phyloP scores from a whole-genome alignment of 2,797 vertebrate species.

The Sebastes vulpes region DNA sequence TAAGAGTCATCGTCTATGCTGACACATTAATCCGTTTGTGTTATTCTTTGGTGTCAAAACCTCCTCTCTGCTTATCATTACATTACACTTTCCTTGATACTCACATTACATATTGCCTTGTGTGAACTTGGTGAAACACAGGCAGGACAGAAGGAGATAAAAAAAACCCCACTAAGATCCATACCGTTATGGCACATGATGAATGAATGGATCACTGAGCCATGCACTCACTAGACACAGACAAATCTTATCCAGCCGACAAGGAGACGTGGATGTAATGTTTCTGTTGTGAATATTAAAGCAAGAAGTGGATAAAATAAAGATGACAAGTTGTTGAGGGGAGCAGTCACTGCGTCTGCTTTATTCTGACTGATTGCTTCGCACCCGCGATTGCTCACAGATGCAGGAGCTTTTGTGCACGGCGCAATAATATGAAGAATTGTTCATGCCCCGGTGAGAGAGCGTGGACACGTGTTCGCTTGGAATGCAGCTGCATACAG shows the following conservation, averaged over 20 bases:
- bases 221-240: constrained; percentile 12
- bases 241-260: constrained; percentile 35
- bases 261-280: constrained; percentile 20
- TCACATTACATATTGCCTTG: not conserved
- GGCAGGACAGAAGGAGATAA: not conserved
- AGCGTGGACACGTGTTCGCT: constrained; percentile 16
- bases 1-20: not conserved
- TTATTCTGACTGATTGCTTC: constrained; percentile 60
- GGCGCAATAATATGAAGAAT: constrained; percentile 46
- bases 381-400: constrained; percentile 30
- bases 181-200: not conserved
- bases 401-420: constrained; percentile 35
- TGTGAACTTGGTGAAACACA: constrained; percentile 7
- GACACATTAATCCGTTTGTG: constrained; percentile 19
- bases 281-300: constrained; percentile 52
- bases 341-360: constrained; percentile 34
- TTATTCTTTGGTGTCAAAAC: constrained; percentile 22
- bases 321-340: constrained; percentile 55
- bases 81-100: not conserved
- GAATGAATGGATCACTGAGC: constrained; percentile 25
- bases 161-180: not conserved
- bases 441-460: constrained; percentile 28
- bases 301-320: constrained; percentile 49
- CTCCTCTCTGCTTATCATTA: constrained; percentile 23
- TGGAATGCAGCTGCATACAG: not conserved